Base-by-base conservation (phyloP, 2,113 vertebrate species). In the Willisornis vidua region DNA sequence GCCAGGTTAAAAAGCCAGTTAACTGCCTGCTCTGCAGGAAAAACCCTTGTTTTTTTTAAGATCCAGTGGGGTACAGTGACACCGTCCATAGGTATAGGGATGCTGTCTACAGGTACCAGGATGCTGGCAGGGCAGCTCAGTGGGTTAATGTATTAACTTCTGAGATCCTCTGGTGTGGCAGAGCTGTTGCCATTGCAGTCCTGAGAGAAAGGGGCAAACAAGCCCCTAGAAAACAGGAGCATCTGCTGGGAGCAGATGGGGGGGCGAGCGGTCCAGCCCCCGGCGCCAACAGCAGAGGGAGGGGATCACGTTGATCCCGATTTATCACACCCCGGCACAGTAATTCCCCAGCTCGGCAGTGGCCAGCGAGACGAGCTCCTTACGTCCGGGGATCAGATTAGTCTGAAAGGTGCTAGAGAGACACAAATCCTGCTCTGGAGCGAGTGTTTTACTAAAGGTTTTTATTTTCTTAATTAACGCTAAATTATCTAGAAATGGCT, bases 341-440 rank as follows among this genome's bases (percentile, higher is more conserved):
- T 94, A 94, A 94, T 90, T 85, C 96, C 91, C 57, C 68, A 92
- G 95, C 83, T 92, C 3, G 89, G 51, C 28, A 1, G 85, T 55
- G 87, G 57, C 86, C 28, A 16, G 90, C 41, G 10, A 91, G 94
- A 78, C n/a, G 77, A 95, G 94, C 92, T 95, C 95, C 87, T 97
- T 95, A 96, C 6, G 74, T 16, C 92, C 76, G 1, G 88, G 90
- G 90, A 96, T 95, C 52, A 67, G 96, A 94, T 97, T 97, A 96
- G 93, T 97, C 94, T 96, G 94, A 94, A 96, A 97, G 92, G 87
- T 97, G 94, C 83, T 84, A 88, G 54, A 74, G 95, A 95, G 85
- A 95, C 67, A 77, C 29, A 96, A 96, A 96, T 93, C 87, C 93
- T 88, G 82, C 72, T 85, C 94, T 71, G 74, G 61, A 55, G 39